Base-by-base conservation (phyloP, 1,140 invertebrate species). In the Lordiphosa collinella region DNA sequence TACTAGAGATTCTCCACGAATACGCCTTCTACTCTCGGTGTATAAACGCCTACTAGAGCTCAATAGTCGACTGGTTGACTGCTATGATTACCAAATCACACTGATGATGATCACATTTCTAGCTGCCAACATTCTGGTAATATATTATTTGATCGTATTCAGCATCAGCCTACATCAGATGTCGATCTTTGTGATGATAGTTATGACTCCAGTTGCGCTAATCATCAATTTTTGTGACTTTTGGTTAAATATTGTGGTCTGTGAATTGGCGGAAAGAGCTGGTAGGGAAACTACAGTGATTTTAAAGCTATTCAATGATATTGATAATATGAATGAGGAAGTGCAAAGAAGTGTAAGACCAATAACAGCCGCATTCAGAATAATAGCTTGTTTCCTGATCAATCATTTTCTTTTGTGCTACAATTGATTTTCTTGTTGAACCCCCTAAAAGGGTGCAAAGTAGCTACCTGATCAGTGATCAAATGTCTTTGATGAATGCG, bases 171-270 rank as follows among this genome's bases (percentile, higher is more conserved):
- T 58, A 12, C 35, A 51, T 0, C 44, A 35, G 6, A 14, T 9
- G 1, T 3, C 32, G 10, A 12, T 34, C 4, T 9, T 52, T 7
- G 10, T 14, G 0, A 0, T 58, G 1, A 0, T 29, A 0, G 1
- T 59, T 0, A 40, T 54, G 7, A 34, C 72, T 8, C 8, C 35
- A 1, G 73, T 78, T 8, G 49, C 58, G 0, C 1, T 72, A 6
- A 7, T 44, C 14, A 56, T 78, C 3, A 78, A 78, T 22, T n/a
- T 62, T 0, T 29, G 14, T 0, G 73, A 78, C 25, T 54, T 78
- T 25, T 78, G 73, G 35, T 22, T 56, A 5, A 25, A 32, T 11
- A 59, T 78, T 6, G 40, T 62, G 0, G 29, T 58, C 2, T 78
- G 67, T 5, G 57, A 78, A 1, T 22, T 72, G 40, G 49, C 41